Evolutionary conservation across 2,113 vertebrate species (phyloP).

Genomic region (Strix uralensis): DNA sequence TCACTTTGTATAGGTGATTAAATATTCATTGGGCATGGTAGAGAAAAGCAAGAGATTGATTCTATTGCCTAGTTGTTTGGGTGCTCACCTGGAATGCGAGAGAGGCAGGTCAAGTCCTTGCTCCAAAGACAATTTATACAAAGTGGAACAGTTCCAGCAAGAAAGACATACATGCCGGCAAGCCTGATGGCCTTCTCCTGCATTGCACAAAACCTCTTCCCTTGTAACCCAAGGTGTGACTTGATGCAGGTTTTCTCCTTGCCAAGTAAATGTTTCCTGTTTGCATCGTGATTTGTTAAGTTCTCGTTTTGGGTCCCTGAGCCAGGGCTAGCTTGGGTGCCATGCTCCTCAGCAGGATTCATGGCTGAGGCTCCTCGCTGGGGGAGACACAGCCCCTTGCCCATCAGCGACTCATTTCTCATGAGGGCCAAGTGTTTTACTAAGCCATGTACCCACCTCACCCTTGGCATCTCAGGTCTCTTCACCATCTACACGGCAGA

Average conservation of each 20-base stretch:
- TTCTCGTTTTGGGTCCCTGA: not conserved
- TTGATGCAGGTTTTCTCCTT: not conserved
- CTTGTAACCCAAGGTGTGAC: not conserved
- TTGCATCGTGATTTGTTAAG: not conserved
- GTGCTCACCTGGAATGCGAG: not conserved
- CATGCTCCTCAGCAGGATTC: fast-evolving
- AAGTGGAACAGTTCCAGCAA: slow-evolving; percentile 8
- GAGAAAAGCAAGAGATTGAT: slow-evolving; percentile 55
- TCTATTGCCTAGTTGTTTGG: slow-evolving; percentile 30
- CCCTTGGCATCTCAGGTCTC: not conserved
- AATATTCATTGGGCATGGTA: slow-evolving; percentile 48
- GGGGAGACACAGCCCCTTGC: not conserved
- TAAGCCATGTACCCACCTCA: fast-evolving
- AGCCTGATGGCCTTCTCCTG: not conserved
- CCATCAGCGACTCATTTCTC: not conserved
- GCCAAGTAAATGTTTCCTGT: not conserved
- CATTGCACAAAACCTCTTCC: not conserved
- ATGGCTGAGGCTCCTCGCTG: fast-evolving
- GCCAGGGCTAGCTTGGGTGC: not conserved
- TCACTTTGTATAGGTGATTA: not conserved
- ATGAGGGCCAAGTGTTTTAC: not conserved
- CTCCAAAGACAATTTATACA: slow-evolving; percentile 39
- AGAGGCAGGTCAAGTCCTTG: slow-evolving; percentile 34
- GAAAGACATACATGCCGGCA: fast-evolving
- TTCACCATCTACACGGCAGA: fast-evolving